Conservation (phyloP, 2,888 invertebrate species). For the Harpagoxenus sublaevis region DNA sequence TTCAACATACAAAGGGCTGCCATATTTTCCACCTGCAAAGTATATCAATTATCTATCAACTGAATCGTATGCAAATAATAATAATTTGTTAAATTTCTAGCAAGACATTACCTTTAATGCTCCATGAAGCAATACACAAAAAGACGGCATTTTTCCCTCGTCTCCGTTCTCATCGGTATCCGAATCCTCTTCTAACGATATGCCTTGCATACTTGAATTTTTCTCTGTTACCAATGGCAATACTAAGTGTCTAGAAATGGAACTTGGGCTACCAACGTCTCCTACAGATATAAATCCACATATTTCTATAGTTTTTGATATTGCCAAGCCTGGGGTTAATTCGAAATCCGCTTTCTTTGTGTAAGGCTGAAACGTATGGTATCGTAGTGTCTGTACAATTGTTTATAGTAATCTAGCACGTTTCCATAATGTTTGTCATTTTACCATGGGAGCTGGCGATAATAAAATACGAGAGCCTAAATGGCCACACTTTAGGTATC, state of each 20-base stretch:
- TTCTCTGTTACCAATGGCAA: slow-evolving; percentile 90
- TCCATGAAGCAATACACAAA: slow-evolving; percentile 97
- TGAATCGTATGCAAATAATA: background rate
- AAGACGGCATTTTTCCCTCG: slow-evolving; percentile 94
- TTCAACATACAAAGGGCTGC: slow-evolving; percentile 95
- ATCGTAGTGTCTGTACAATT: background rate
- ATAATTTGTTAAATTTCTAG: slow-evolving; percentile 2
- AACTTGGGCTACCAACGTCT: slow-evolving; percentile 96
- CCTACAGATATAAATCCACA: slow-evolving; percentile 95
- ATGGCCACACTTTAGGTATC: slow-evolving; percentile 91
- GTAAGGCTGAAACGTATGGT: slow-evolving; percentile 85
- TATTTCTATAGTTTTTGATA: slow-evolving; percentile 93
- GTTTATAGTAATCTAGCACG: background rate
- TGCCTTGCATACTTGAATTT: slow-evolving; percentile 85
- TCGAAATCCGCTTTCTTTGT: slow-evolving; percentile 90
- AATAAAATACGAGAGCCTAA: slow-evolving; percentile 91
- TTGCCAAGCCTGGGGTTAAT: slow-evolving; percentile 87
- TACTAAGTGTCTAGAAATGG: slow-evolving; percentile 95
- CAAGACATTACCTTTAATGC: slow-evolving; percentile 92
- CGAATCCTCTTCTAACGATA: slow-evolving; percentile 86
- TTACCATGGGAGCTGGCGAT: slow-evolving; percentile 91
- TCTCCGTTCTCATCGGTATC: slow-evolving; percentile 89
- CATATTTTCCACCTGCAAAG: slow-evolving; percentile 93
- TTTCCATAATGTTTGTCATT: slow-evolving; percentile 63
- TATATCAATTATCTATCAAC: background rate